phyloP scores from a whole-genome alignment of 2,888 invertebrate genomes.

The Meteorus colon region DNA sequence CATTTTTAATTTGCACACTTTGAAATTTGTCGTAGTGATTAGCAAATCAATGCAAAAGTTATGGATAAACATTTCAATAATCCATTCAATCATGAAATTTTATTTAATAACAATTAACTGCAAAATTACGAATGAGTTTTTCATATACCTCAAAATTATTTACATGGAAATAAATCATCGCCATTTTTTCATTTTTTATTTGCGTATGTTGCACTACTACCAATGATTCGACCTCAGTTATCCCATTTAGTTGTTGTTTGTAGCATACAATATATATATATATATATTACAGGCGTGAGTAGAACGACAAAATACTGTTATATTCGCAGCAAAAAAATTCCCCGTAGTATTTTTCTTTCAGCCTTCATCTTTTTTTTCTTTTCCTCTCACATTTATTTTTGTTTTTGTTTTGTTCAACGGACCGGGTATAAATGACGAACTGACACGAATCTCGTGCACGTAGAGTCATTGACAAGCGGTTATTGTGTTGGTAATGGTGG shows the following conservation, averaged over 20 bases:
- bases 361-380: slow-evolving; percentile 11
- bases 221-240: background rate
- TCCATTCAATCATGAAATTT: too few species aligned
- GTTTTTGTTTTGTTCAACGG: slow-evolving; percentile 22
- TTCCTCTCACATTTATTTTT: background rate
- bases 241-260: background rate
- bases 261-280: background rate
- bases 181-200: too few species aligned
- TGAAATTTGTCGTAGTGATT: too few species aligned
- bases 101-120: too few species aligned
- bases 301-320: background rate
- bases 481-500: background rate
- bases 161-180: too few species aligned
- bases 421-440: slow-evolving; percentile 27
- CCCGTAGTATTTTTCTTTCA: slow-evolving; percentile 14
- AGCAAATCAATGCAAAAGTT: too few species aligned
- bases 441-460: slow-evolving; percentile 39
- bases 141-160: too few species aligned
- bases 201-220: too few species aligned
- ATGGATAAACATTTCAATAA: too few species aligned
- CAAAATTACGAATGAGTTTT: too few species aligned
- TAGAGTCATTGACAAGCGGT: slow-evolving; percentile 1
- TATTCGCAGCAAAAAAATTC: slow-evolving; percentile 33
- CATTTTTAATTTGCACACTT: too few species aligned
- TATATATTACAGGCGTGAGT: background rate